Base-by-base conservation (phyloP, 2,888 invertebrate genomes). In the Galeruca laticollis region DNA sequence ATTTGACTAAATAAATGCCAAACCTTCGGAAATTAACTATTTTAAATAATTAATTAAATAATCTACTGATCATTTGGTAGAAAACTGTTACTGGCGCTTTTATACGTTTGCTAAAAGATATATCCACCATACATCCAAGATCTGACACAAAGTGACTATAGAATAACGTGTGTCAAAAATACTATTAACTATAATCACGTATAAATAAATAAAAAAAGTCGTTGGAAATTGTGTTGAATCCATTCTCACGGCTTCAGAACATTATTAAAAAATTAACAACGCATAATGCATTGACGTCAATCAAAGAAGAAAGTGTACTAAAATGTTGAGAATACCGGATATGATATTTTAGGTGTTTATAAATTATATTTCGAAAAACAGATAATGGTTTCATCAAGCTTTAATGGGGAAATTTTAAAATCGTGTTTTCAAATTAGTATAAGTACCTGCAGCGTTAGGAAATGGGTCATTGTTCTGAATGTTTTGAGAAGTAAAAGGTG, bases 201-300 rank as follows among this genome's bases (percentile, higher is more conserved):
- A 26, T 26, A 26, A 26, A 26, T 26, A 26, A 26, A 26, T 37
- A 37, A 9, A 37, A 33, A 37, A 37, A 37, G 37, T 37, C 9
- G 37, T 37, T 37, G 37, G 8, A 37, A 8, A 37, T 37, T 37
- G 3, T 37, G 37, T 11, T 13, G 9, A 37, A 2, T 37, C 9
- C 33, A 9, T 4, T 33, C 5, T 4, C 5, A 6, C 33, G 33
- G 4, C 5, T 33, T 6, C 9, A 33, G 4, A 43, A 13, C 43
- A 43, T 43, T 43, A 40, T 40, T n/a, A n/a, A n/a, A 43, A 43
- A 20, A 49, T 20, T 52, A 31, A 52, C 31, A 31, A 31, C 54
- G n/a, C 18, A 33, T 15, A 15, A 57, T 18, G 8, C 8, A 57
- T 57, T 57, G 56, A 57, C 56, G 56, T 57, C 56, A 57, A 57